These are phyloP conservation scores for Martes martes DNA, from an alignment of 2,113 vertebrate species.

Conservation along the genomic window DNA sequence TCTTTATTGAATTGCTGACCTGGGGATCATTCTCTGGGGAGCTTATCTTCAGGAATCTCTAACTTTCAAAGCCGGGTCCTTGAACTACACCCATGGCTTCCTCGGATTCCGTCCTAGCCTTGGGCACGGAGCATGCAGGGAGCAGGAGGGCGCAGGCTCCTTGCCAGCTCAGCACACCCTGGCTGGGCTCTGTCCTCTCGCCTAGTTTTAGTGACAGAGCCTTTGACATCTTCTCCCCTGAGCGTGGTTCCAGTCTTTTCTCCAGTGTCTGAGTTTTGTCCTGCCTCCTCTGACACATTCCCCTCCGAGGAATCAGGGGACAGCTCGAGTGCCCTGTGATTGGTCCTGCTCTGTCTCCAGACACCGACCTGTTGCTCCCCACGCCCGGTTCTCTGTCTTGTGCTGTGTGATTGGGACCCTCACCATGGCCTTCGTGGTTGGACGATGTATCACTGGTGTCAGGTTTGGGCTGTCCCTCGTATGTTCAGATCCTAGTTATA, in stretches of 20 bases:
- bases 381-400: fast-evolving
- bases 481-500: background rate
- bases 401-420: background rate
- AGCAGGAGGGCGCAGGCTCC: fast-evolving
- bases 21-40: background rate
- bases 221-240: background rate
- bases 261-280: background rate
- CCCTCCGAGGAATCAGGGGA: background rate
- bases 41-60: background rate
- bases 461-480: fast-evolving
- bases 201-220: background rate
- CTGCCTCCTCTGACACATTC: background rate
- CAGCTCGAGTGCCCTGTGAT: fast-evolving
- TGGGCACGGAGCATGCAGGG: background rate
- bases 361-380: fast-evolving
- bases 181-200: background rate
- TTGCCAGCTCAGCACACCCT: background rate
- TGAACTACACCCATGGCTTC: background rate
- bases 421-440: fast-evolving
- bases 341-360: background rate
- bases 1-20: background rate
- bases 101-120: background rate
- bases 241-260: background rate
- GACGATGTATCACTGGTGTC: fast-evolving
- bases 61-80: background rate